These are phyloP conservation scores for Eueides isabella DNA, from an alignment of 1,140 invertebrate genomes.

Conservation along the genomic window DNA sequence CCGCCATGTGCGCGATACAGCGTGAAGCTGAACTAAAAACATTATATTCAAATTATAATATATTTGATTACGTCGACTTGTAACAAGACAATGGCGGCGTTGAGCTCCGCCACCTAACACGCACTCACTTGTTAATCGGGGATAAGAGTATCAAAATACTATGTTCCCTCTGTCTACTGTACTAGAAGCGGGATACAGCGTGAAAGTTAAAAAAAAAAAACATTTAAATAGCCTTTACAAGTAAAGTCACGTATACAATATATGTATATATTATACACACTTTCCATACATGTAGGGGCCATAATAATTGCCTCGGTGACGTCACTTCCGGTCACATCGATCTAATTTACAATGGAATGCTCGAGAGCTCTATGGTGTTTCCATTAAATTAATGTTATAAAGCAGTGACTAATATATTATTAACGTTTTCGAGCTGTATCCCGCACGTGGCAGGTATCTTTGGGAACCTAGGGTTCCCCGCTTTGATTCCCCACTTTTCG, in stretches of 20 bases:
- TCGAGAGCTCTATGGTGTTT: not conserved
- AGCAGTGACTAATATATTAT: not conserved
- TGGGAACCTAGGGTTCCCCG: no score
- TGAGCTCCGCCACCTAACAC: no score
- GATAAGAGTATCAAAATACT: not conserved
- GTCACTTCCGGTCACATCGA: slow-evolving; percentile 33
- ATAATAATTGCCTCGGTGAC: slow-evolving; percentile 30
- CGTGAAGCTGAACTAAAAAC: no score
- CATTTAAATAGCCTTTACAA: not conserved
- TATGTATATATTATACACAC: not conserved
- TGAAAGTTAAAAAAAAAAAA: not conserved
- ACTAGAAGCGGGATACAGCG: not conserved
- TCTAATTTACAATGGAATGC: slow-evolving; percentile 1
- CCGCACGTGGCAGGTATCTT: no score
- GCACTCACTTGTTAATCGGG: no score
- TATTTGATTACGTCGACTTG: no score
- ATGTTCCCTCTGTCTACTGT: not conserved
- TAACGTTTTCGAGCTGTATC: no score
- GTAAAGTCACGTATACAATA: not conserved
- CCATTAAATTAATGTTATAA: not conserved
- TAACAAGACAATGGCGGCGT: no score
- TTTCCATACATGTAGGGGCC: slow-evolving; percentile 21
- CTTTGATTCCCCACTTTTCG: no score
- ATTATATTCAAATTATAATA: no score
- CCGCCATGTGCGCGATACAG: no score